Evolutionary conservation across 2,797 vertebrate species (phyloP), one percentile per base, ranked within the genome.

Genomic region (Anguilla pacifica): DNA sequence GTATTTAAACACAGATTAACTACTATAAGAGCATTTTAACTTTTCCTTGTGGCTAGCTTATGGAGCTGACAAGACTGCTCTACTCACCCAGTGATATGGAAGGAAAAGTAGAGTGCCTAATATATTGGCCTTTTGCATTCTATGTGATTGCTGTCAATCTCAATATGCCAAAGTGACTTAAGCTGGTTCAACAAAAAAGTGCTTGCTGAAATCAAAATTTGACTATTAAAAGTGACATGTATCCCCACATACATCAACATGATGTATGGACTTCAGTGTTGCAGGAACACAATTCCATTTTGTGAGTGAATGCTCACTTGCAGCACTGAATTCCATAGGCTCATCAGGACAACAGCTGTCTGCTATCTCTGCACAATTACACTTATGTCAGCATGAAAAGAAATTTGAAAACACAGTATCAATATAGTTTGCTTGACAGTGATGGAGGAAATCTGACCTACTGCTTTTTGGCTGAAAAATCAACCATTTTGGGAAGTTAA

Each of bases 311-410:
- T 15, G 83, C 19, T 86, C 51, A 84, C 83, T 88, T 87, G 31
- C 84, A 55, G 39, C 39, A 7, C 74, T 35, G 83, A 87, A 88
- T 90, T 88, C 85, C 67, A 74, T 51, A 85, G 83, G 49, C 51
- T 59, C 88, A 81, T 87, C 19, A 88, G 85, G 89, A 90, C 88
- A 89, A 57, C 85, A 51, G 25, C 28, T n/a, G 43, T 49, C 49
- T 19, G 7, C 28, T 13, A 35, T 13, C 13, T 35, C 64, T 67
- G 64, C 13, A 72, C 11, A 31, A 72, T 72, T 11, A 28, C 31
- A 35, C 70, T 72, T 28, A 35, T 25, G 59, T 61, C 59, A 22
- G 22, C 19, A 61, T 61, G 59, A n/a, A 61, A 61, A 61, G 2
- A 53, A 13, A 53, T 53, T 53, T 53, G 51, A 53, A 53, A 53